Evolutionary conservation across 2,113 vertebrate genomes (phyloP), one percentile per base, ranked within the genome.

Genomic region (Paramormyrops kingsleyae): DNA sequence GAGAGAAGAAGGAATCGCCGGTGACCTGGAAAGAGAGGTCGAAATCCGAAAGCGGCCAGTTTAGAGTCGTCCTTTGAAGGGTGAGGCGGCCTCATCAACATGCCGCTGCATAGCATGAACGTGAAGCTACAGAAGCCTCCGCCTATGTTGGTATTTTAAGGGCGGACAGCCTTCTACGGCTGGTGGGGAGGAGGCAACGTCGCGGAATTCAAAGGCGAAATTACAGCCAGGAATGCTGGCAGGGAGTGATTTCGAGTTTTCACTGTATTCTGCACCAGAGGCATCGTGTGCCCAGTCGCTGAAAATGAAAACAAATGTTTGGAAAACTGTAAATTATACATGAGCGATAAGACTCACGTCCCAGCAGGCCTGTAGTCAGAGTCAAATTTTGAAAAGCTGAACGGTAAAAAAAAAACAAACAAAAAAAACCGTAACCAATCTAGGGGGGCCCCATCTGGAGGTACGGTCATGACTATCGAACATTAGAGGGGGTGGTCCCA

Each of bases 41-140:
- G 21, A 85, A 66, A 59, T 10, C 21, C 39, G 1, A 21, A 84
- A 88, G 17, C 10, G 8, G 62, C 86, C n/a, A 56, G 53, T 83
- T 13, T 88, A 42, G 42, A 39, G 46, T 90, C 74, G 83, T 89
- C 90, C 66, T 88, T 90, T 88, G 83, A 53, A 15, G 49, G 53
- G 13, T 5, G 80, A 46, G 10, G 47, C 3, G 1, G 5, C 35
- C 39, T 56, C 47, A 84, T 84, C 44, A 77, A 46, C 74, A 56
- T 52, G 42, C 77, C 31, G 24, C 15, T 59, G 49, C 46, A 84
- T n/a, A 89, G 5, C 24, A 39, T 12, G 21, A 59, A 66, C 5
- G 1, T 15, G 87, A 21, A 53, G 53, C 83, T 12, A 6, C 31
- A 15, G 39, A n/a, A 24, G 31, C 12, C 17, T 12, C 7, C 3